These are phyloP conservation scores for Calameuta pallipes DNA, from an alignment of 2,888 invertebrate genomes.

Conservation along the genomic window DNA sequence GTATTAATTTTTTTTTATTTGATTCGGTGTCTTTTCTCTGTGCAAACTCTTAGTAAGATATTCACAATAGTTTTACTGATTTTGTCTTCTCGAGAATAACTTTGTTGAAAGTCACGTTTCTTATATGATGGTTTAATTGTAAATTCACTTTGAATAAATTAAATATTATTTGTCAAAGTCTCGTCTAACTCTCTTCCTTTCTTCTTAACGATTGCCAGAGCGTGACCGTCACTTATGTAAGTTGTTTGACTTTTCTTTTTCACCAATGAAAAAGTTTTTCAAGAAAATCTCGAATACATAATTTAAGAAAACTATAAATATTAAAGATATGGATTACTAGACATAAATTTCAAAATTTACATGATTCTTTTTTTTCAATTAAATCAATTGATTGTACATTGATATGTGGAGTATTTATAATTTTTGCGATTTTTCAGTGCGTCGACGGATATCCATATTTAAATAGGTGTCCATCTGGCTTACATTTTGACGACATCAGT, in stretches of 20 bases:
- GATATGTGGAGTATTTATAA: conserved; percentile 8
- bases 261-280: not conserved
- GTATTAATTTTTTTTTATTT: conserved; percentile 65
- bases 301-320: not conserved
- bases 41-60: not conserved
- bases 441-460: conserved; percentile 90
- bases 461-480: conserved; percentile 89
- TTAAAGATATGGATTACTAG: not conserved
- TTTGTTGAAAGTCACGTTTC: not conserved
- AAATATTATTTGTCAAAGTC: not conserved
- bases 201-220: not conserved
- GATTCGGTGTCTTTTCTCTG: not conserved
- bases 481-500: conserved; percentile 90
- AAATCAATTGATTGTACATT: conserved; percentile 2
- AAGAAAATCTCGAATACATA: not conserved
- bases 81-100: not conserved
- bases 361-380: not conserved
- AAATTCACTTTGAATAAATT: not conserved
- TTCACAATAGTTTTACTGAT: not conserved
- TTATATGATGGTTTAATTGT: not conserved
- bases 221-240: not conserved
- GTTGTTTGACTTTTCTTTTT: not conserved
- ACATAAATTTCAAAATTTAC: not conserved
- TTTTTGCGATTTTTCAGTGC: conserved; percentile 72
- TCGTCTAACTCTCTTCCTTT: not conserved